A percentile compares a stretch with the other conserved stretches of the same genome.
Evolutionary conservation across 2,797 vertebrate genomes (phyloP).

Genomic region (Artibeus lituratus): DNA sequence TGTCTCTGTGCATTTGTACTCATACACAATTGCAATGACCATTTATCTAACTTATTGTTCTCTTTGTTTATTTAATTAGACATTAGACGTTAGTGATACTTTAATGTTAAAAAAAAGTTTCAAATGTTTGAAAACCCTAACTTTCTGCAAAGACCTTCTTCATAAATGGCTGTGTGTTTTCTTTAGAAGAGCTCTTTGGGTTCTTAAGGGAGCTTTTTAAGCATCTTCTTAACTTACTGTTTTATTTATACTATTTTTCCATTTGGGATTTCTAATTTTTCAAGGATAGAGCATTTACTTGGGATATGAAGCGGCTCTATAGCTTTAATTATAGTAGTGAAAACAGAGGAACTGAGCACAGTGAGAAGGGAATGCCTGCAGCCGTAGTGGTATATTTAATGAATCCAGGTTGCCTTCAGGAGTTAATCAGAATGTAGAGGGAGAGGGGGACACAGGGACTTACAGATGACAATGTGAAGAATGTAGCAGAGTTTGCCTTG

Average conservation of each 20-base stretch:
- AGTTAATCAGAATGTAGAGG: background rate
- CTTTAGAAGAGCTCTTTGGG: background rate
- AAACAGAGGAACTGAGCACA: background rate
- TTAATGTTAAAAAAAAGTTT: background rate
- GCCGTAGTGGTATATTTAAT: background rate
- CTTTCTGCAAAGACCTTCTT: background rate
- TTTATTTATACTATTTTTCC: background rate
- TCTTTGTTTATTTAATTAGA: background rate
- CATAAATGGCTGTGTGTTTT: background rate
- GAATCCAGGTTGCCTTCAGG: background rate
- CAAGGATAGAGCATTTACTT: background rate
- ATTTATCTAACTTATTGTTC: background rate
- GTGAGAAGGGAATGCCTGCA: background rate
- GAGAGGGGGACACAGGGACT: too few relatives aligned
- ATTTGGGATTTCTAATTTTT: background rate
- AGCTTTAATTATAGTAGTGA: background rate
- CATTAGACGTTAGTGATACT: background rate
- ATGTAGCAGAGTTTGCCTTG: background rate
- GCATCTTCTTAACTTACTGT: background rate
- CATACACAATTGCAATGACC: background rate
- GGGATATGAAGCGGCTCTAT: background rate
- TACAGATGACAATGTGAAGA: background rate
- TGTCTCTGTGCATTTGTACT: background rate
- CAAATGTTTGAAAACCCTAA: background rate
- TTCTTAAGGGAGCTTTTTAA: background rate